These are phyloP conservation scores for Platalea minor DNA, from an alignment of 2,797 vertebrate genomes.

Conservation along the genomic window DNA sequence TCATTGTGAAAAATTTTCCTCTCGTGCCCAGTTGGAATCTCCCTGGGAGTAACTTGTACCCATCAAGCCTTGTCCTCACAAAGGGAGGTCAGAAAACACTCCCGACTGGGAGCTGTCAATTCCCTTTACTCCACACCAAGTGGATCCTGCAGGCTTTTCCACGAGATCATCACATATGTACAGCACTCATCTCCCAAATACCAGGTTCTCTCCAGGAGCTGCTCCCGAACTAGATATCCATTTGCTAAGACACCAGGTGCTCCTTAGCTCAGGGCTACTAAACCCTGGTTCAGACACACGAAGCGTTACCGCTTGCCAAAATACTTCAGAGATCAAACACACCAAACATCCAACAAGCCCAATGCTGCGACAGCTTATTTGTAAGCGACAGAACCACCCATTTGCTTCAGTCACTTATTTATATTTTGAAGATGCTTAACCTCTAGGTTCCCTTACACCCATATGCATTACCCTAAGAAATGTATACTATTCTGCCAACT, in stretches of 20 bases:
- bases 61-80: too few species aligned
- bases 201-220: neutral
- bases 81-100: neutral
- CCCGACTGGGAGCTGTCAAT: neutral
- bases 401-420: neutral
- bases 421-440: neutral
- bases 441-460: neutral
- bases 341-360: neutral
- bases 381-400: neutral
- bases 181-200: neutral
- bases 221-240: neutral
- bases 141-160: neutral
- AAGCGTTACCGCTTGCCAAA: neutral
- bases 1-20: too few species aligned
- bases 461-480: neutral
- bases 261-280: neutral
- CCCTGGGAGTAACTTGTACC: too few species aligned
- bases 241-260: neutral
- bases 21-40: too few species aligned
- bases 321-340: neutral
- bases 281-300: neutral
- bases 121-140: neutral
- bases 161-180: accelerated
- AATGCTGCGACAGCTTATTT: neutral
- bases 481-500: neutral